Conservation (phyloP, 2,113 vertebrate species). For the Podiceps cristatus region DNA sequence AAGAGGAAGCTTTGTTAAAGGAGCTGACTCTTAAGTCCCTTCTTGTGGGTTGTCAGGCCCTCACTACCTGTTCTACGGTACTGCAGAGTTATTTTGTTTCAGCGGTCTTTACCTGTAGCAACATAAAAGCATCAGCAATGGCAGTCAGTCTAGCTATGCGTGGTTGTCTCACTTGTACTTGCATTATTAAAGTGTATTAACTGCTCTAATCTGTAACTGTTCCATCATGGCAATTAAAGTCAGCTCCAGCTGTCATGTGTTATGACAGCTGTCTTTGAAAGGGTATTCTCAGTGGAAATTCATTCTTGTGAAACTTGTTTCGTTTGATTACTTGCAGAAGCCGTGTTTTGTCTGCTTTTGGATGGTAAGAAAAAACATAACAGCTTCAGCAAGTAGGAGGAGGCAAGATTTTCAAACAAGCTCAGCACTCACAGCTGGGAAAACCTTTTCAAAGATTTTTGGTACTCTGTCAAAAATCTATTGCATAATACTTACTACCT, state of each 20-base stretch:
- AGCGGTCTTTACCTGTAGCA: neutral
- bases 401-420: neutral
- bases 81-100: neutral
- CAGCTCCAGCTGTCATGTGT: neutral
- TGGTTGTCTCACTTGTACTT: neutral
- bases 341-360: neutral
- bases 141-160: neutral
- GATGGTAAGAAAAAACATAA: neutral
- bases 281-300: constrained; percentile 19
- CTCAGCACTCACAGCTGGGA: neutral
- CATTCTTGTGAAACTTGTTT: neutral
- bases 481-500: neutral
- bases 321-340: neutral
- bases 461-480: neutral
- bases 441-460: neutral
- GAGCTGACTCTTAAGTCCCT: neutral
- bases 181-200: neutral
- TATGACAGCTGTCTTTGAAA: constrained; percentile 28
- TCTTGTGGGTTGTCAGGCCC: neutral
- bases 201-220: neutral
- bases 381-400: neutral
- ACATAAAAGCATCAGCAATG: neutral
- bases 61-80: neutral
- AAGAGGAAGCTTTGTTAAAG: neutral
- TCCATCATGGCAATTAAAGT: constrained; percentile 22